Evolutionary conservation across 2,797 vertebrate species (phyloP), one percentile per base, ranked within the genome.

Genomic region (Gymnoscopelus microlampas): DNA sequence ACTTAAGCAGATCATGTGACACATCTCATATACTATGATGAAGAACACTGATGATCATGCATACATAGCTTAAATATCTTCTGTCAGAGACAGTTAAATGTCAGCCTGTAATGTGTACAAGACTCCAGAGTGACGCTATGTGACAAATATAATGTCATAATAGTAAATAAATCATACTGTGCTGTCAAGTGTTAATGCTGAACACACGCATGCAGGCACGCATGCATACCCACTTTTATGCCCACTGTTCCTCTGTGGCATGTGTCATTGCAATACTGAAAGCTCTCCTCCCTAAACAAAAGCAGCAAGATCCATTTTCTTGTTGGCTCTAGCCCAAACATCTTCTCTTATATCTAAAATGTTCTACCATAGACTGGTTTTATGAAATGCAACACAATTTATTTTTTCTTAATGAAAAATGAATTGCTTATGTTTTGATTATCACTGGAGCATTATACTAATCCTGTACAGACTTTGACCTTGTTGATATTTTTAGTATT

Each of bases 391-490:
- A 39, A 67, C 53, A 15, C 63, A 12, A 10, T 35, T 51, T 44
- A 44, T 44, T 8, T 10, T 10, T 44, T 64, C 14, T 66, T 48
- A 51, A 68, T 75, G 23, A 5, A 65, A 80, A 70, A 70, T 71
- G 68, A 66, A 74, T 60, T 50, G 23, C 29, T 56, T 14, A 72
- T 53, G 26, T 53, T 74, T 66, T 74, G 51, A 77, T 71, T 61
- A 57, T 80, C 76, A 60, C 29, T 39, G 1, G 24, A 74, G 77
- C 68, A 68, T 81, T 57, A 66, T 24, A 61, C 13, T 86, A 84
- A 88, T 86, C 85, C 82, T 62, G 60, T 1, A 1, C 76, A 82
- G 81, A 73, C 77, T 81, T 70, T 54, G 49, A 55, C 29, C 47
- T 13, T 74, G 24, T 62, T 60, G 47, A 11, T 35, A 14, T 49